Conservation (phyloP, 2,888 invertebrate species). For the Leucophenga maculata region DNA sequence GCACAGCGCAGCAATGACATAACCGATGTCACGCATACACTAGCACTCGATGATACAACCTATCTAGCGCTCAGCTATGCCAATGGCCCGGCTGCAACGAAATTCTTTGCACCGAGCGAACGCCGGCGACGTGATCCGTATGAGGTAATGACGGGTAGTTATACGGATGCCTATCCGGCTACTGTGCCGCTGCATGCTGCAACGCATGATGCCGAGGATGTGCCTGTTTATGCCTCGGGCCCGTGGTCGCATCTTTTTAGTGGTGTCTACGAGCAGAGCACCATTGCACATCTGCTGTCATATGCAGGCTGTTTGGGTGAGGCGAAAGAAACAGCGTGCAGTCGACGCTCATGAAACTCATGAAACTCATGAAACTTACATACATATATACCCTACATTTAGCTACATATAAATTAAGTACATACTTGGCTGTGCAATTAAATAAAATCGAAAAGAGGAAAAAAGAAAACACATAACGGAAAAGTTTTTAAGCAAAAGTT, state of each 20-base stretch:
- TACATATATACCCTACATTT: neutral
- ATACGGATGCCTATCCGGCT: slow-evolving; percentile 73
- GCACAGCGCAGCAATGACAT: slow-evolving; percentile 50
- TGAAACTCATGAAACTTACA: too few relatives aligned
- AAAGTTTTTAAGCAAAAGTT: neutral
- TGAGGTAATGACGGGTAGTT: slow-evolving; percentile 24
- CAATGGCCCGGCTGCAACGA: slow-evolving; percentile 78
- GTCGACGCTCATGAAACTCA: neutral
- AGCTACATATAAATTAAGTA: neutral
- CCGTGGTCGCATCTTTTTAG: slow-evolving; percentile 85
- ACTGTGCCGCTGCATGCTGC: slow-evolving; percentile 73
- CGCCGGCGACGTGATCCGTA: slow-evolving; percentile 47
- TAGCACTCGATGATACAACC: slow-evolving; percentile 74
- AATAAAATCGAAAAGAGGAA: slow-evolving; percentile 3
- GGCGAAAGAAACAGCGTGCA: slow-evolving; percentile 72
- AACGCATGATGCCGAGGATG: slow-evolving; percentile 85
- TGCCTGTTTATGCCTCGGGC: slow-evolving; percentile 81
- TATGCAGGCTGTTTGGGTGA: slow-evolving; percentile 81
- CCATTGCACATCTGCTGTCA: slow-evolving; percentile 81
- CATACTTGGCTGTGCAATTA: slow-evolving; percentile 23
- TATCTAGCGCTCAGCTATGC: slow-evolving; percentile 81
- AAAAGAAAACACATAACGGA: neutral
- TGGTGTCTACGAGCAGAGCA: slow-evolving; percentile 83
- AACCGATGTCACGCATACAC: slow-evolving; percentile 40
- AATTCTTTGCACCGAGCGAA: slow-evolving; percentile 40